phyloP scores from a whole-genome alignment of 2,888 invertebrate genomes.

The Chymomyza caudatula region DNA sequence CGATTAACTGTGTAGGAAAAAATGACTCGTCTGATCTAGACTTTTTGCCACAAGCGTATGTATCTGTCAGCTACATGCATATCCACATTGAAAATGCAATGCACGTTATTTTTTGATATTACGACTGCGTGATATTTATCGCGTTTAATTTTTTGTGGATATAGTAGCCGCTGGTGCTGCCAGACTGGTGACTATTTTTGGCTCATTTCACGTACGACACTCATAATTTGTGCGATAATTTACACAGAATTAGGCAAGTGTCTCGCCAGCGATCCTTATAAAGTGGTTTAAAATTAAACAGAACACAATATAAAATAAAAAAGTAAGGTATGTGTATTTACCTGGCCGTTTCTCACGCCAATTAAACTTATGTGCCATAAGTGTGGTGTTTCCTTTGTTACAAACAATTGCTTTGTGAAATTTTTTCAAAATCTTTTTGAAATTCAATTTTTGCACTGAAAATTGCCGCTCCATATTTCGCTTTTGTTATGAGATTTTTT shows the following conservation, averaged over 20 bases:
- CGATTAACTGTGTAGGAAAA: too few species aligned
- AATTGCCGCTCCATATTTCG: constrained; percentile 42
- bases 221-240: constrained; percentile 73
- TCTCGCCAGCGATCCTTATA: constrained; percentile 66
- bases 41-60: not conserved
- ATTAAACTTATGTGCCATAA: constrained; percentile 51
- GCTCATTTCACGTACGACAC: constrained; percentile 65
- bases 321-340: constrained; percentile 5
- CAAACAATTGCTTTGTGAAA: not conserved
- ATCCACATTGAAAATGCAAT: constrained; percentile 13
- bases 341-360: constrained; percentile 61
- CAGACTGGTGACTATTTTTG: constrained; percentile 58
- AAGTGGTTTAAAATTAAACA: constrained; percentile 25
- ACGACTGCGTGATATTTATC: constrained; percentile 53
- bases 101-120: constrained; percentile 8
- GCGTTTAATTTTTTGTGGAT: constrained; percentile 40
- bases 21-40: not conserved
- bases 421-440: constrained; percentile 1
- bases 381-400: constrained; percentile 7
- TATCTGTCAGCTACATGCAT: not conserved
- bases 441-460: constrained; percentile 57
- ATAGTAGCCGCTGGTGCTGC: constrained; percentile 19
- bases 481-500: constrained; percentile 6
- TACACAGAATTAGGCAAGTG: constrained; percentile 71
- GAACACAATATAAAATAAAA: constrained; percentile 2